A percentile compares a stretch with the other conserved stretches of the same genome.
phyloP scores from a whole-genome alignment of 2,888 invertebrate species.

The Nematopogon swammerdamellus region DNA sequence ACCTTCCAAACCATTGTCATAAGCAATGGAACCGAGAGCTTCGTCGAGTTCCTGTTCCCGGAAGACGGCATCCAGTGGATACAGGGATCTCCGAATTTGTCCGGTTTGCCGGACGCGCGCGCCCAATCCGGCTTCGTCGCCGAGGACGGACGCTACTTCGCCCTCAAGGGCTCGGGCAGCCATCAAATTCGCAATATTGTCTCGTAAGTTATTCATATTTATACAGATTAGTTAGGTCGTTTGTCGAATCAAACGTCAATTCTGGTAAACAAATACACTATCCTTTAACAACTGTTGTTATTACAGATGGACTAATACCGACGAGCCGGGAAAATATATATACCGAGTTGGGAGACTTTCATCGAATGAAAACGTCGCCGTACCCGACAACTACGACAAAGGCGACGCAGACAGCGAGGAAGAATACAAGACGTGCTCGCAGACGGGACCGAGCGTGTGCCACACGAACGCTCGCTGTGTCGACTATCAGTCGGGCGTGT shows the following conservation, averaged over 20 bases:
- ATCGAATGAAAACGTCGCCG: constrained; percentile 58
- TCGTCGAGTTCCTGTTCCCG: constrained; percentile 84
- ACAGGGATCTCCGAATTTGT: constrained; percentile 71
- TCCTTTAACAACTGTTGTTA: no score
- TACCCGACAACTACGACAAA: constrained; percentile 61
- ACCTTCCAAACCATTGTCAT: constrained; percentile 74
- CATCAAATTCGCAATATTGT: constrained; percentile 78
- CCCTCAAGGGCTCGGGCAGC: constrained; percentile 86
- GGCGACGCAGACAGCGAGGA: constrained; percentile 38
- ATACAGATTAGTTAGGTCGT: no score
- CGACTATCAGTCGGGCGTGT: constrained; percentile 82
- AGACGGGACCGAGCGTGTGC: constrained; percentile 69
- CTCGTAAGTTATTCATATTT: constrained; percentile 59
- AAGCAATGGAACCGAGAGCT: constrained; percentile 76
- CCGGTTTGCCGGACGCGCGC: constrained; percentile 81
- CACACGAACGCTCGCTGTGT: constrained; percentile 78
- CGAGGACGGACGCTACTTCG: constrained; percentile 73
- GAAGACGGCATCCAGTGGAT: constrained; percentile 91
- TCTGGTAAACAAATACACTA: no score
- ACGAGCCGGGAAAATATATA: constrained; percentile 81
- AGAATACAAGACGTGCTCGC: constrained; percentile 55
- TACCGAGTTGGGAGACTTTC: constrained; percentile 76
- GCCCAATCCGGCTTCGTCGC: constrained; percentile 92
- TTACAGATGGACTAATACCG: constrained; percentile 81
- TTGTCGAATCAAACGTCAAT: no score